Evolutionary conservation across 2,797 vertebrate genomes (phyloP), one percentile per base, ranked within the genome.

Genomic region (Helarctos malayanus): DNA sequence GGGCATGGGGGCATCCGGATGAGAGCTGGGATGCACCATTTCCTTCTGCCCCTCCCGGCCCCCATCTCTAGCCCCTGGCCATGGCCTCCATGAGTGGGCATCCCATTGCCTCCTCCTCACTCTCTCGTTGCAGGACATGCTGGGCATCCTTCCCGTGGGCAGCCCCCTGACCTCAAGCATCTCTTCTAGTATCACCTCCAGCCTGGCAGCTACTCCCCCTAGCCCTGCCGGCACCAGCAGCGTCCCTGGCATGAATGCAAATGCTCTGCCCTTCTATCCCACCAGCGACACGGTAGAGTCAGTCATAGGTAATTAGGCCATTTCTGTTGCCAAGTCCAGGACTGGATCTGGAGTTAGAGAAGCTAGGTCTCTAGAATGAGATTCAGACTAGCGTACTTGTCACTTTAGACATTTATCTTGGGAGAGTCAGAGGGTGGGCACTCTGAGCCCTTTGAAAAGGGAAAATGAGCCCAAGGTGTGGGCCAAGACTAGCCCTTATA

Each of bases 281-380:
- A 99, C 99, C 98, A 99, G 99, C 88, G 99, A 99, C 98, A 99
- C 99, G 0, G 99, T 99, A 94, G 99, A 99, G 98, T 99, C 99
- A 13, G 99, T 99, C 84, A 99, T 99, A 97, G 99, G 99, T 99
- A 98, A 99, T 99, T 98, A 88, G 95, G 93, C 96, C 91, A 57
- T 97, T 97, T 96, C 65, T 89, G 15, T 78, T 84, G 52, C 56
- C 18, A 7, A 93, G 94, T 52, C 56, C 49, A 63, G 91, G 82
- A 23, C 25, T 41, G 41, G 41, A 47, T n/a, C 81, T 93, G 90
- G 52, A 63, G 71, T 61, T 49, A 68, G 93, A 81, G 52, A n/a
- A 25, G 16, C 25, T 25, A 32, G 49, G 91, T 81, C 61, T 95
- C 35, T 49, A 68, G 57, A 65, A 52, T 41, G 63, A 89, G 47